Percentiles rank a stretch among this genome's conserved stretches.
phyloP scores from a whole-genome alignment of 2,113 vertebrate genomes.

The Vidua macroura region DNA sequence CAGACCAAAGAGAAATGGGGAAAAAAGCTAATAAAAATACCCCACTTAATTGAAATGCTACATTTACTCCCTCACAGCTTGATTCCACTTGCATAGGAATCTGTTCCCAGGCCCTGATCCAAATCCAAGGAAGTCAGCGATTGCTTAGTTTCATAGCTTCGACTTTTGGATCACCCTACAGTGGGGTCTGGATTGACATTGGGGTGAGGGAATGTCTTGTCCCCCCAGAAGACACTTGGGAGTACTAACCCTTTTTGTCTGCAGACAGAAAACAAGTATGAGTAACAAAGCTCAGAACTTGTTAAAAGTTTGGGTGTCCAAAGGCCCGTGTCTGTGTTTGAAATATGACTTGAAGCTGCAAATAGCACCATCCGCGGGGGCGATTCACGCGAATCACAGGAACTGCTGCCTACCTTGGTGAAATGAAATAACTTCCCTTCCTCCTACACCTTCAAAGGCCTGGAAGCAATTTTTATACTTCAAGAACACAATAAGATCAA shows the following conservation, averaged over 20 bases:
- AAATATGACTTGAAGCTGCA: background rate
- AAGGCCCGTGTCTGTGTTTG: background rate
- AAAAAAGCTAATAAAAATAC: background rate
- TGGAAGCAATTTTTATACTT: background rate
- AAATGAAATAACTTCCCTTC: conserved; percentile 6
- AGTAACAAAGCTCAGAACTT: background rate
- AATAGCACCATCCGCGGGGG: background rate
- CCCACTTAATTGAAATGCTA: background rate
- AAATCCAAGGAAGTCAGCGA: background rate
- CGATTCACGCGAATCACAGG: background rate
- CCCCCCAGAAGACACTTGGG: background rate
- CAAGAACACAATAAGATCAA: background rate
- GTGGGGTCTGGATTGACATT: fast-evolving
- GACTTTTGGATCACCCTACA: background rate
- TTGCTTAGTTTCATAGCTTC: background rate
- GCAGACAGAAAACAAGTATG: background rate
- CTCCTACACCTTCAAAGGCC: background rate
- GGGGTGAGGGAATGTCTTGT: background rate
- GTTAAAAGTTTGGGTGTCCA: background rate
- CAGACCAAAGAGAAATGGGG: background rate
- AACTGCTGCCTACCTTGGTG: conserved; percentile 8
- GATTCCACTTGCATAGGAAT: background rate
- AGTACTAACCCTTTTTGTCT: background rate
- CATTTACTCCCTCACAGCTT: background rate
- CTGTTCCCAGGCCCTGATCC: background rate